phyloP scores from a whole-genome alignment of 2,113 vertebrate genomes.

The Thamnaconus septentrionalis region DNA sequence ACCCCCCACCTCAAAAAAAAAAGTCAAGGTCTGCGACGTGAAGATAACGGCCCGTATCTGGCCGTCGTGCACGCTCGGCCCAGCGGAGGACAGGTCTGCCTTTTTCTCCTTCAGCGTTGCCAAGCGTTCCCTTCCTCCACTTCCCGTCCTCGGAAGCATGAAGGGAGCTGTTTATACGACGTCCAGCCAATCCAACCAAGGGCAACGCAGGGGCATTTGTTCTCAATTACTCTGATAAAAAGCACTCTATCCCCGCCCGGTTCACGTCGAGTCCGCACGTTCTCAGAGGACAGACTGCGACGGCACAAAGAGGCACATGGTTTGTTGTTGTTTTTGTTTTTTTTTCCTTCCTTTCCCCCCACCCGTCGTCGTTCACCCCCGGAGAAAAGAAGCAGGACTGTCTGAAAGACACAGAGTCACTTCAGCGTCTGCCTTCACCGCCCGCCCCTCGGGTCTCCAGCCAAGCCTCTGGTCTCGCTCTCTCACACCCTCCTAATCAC shows the following conservation, averaged over 20 bases:
- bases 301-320: constrained; percentile 55
- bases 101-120: constrained; percentile 26
- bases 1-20: not conserved
- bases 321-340: constrained; percentile 25
- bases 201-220: constrained; percentile 47
- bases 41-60: constrained; percentile 55
- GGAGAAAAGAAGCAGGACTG: constrained; percentile 24
- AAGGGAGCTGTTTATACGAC: constrained; percentile 45
- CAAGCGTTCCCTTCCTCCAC: constrained; percentile 35
- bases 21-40: constrained; percentile 52
- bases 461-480: constrained; percentile 49
- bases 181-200: constrained; percentile 48
- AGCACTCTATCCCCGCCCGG: constrained; percentile 50
- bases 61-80: not conserved
- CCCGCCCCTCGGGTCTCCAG: constrained; percentile 29
- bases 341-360: no score
- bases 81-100: constrained; percentile 33
- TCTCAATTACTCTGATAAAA: constrained; percentile 77
- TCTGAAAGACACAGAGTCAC: constrained; percentile 44
- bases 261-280: no score
- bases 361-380: constrained; percentile 1
- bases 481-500: constrained; percentile 66
- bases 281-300: constrained; percentile 17
- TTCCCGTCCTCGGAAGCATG: constrained; percentile 43
- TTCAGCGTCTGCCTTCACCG: constrained; percentile 30